Evolutionary conservation across 2,888 invertebrate species (phyloP).

Genomic region (Ephialtes manifestator): DNA sequence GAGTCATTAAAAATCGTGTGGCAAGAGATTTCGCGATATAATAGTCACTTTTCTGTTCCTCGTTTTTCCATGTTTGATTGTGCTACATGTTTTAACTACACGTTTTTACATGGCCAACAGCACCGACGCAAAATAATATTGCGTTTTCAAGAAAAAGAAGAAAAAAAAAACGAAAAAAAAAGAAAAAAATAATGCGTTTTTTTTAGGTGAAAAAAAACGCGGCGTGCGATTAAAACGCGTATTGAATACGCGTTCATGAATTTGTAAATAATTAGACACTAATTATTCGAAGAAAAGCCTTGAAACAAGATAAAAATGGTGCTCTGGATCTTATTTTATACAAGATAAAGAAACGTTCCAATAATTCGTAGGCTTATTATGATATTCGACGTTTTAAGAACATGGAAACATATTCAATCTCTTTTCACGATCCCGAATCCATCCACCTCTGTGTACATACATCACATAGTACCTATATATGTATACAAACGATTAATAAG

Average conservation of each 20-base stretch:
- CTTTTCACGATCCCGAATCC: slow-evolving; percentile 66
- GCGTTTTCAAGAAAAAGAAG: slow-evolving; percentile 16
- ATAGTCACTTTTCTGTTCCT: slow-evolving; percentile 86
- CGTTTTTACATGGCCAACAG: slow-evolving; percentile 65
- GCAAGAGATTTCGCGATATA: slow-evolving; percentile 84
- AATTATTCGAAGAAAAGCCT: slow-evolving; percentile 25
- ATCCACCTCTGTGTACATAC: slow-evolving; percentile 72
- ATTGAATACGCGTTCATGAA: slow-evolving; percentile 51
- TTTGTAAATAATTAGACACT: slow-evolving; percentile 65
- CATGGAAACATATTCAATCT: slow-evolving; percentile 75
- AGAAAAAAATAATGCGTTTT: neutral
- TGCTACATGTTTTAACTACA: slow-evolving; percentile 69
- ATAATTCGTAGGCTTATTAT: slow-evolving; percentile 77
- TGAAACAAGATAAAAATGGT: slow-evolving; percentile 74
- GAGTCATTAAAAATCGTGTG: slow-evolving; percentile 79
- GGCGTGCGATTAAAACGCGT: slow-evolving; percentile 32
- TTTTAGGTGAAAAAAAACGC: too few relatives aligned
- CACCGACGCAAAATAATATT: slow-evolving; percentile 57
- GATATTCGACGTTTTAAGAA: slow-evolving; percentile 80
- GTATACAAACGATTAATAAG: slow-evolving; percentile 38
- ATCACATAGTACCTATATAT: slow-evolving; percentile 67
- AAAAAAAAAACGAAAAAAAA: slow-evolving; percentile 16
- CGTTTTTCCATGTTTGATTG: slow-evolving; percentile 78
- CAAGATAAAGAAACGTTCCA: slow-evolving; percentile 80
- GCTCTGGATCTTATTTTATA: slow-evolving; percentile 80